Percentiles rank a stretch among this genome's conserved stretches.
phyloP scores from a whole-genome alignment of 92 coral and sea anemone genomes.

The Epizoanthus illoricatus region DNA sequence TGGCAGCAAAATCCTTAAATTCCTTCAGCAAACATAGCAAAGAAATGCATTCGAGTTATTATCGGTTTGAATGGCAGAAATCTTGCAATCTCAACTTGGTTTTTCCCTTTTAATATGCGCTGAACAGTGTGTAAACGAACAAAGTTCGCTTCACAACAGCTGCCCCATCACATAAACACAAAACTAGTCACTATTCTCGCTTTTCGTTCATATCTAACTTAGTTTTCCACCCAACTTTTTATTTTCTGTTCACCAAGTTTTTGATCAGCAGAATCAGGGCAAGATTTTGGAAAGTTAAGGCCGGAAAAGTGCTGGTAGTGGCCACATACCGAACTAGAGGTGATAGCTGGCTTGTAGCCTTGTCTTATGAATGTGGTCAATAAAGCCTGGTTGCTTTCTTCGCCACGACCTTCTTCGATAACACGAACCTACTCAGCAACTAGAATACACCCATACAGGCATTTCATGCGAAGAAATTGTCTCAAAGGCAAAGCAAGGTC shows the following conservation, averaged over 20 bases:
- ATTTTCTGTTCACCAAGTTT: not conserved
- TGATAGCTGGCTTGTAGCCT: not conserved
- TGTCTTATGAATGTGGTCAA: not conserved
- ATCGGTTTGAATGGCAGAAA: constrained; percentile 2
- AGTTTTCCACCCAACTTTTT: not conserved
- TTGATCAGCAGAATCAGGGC: not conserved
- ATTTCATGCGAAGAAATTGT: constrained; percentile 11
- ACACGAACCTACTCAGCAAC: constrained; percentile 9
- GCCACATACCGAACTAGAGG: not conserved
- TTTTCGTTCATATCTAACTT: not conserved
- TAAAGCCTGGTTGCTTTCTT: constrained; percentile 41
- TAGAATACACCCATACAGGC: constrained; percentile 12
- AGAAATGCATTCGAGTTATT: not conserved
- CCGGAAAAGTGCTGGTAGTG: not conserved
- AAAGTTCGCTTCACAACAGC: constrained; percentile 25
- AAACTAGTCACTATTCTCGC: not conserved
- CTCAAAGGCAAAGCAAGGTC: constrained; percentile 5
- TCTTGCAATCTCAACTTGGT: not conserved
- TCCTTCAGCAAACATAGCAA: not conserved
- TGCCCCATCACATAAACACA: constrained; percentile 40
- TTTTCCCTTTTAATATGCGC: not conserved
- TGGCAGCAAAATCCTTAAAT: not conserved
- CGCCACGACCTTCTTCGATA: constrained; percentile 12
- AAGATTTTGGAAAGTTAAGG: not conserved
- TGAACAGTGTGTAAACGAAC: constrained; percentile 27